These are phyloP conservation scores for Zosterops borbonicus DNA, from an alignment of 2,113 vertebrate species.

Conservation along the genomic window DNA sequence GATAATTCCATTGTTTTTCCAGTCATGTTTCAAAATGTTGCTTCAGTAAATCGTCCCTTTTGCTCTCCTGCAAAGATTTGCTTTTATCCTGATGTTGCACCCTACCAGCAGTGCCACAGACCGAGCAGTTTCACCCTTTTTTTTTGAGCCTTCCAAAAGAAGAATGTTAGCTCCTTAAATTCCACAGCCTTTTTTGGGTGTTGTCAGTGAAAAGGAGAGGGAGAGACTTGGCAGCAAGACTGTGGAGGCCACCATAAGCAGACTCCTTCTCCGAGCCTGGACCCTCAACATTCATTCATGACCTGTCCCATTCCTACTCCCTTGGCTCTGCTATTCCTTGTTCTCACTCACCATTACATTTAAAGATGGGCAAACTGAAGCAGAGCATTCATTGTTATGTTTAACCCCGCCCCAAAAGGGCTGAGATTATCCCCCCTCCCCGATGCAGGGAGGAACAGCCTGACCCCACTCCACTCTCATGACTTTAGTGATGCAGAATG, in stretches of 20 bases:
- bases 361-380: background rate
- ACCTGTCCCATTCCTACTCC: background rate
- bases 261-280: background rate
- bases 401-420: background rate
- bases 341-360: background rate
- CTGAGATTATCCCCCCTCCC: background rate
- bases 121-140: background rate
- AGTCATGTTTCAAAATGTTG: background rate
- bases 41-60: conserved; percentile 34
- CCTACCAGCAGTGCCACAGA: background rate
- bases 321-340: background rate
- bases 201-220: background rate
- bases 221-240: background rate
- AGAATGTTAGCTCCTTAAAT: background rate
- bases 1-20: conserved; percentile 55
- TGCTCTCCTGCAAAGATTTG: background rate
- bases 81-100: background rate
- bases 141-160: background rate
- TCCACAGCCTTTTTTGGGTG: background rate
- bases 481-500: background rate
- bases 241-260: background rate
- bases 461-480: rapidly evolving
- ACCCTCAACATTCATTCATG: background rate
- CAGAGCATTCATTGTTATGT: rapidly evolving
- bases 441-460: background rate